Conservation (phyloP, 2,113 vertebrate species). For the Archilochus colubris region DNA sequence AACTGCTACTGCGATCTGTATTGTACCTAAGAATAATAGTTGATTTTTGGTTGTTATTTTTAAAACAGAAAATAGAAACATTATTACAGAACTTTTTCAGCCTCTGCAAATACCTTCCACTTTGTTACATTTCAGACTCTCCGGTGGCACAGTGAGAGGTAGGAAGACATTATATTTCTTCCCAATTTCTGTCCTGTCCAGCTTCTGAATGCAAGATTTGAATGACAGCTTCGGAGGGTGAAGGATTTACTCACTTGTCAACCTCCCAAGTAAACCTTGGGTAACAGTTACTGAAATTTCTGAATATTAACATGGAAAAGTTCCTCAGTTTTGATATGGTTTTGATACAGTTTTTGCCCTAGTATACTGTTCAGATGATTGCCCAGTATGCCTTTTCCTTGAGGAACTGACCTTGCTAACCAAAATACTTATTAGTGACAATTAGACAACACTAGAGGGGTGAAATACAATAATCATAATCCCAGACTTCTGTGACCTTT, state of each 20-base stretch:
- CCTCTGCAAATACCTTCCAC: not conserved
- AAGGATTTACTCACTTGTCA: constrained; percentile 6
- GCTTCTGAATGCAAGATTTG: not conserved
- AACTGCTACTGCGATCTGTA: constrained; percentile 32
- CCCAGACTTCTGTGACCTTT: not conserved
- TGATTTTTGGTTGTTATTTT: constrained; percentile 32
- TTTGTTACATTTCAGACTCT: not conserved
- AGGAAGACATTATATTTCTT: not conserved
- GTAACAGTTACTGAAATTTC: not conserved
- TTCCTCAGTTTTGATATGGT: not conserved
- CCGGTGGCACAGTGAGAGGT: not conserved
- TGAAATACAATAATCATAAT: not conserved
- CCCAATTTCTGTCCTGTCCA: not conserved
- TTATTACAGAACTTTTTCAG: constrained; percentile 8
- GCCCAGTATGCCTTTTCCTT: not conserved
- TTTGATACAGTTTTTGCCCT: not conserved
- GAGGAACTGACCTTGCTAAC: not conserved
- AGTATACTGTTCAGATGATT: not conserved
- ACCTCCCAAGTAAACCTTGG: not conserved
- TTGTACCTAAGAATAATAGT: constrained; percentile 41
- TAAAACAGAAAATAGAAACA: constrained; percentile 18
- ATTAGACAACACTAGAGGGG: not conserved
- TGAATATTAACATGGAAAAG: not conserved
- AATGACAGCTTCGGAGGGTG: not conserved
- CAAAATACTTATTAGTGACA: not conserved